Evolutionary conservation across 2,888 invertebrate genomes (phyloP).

Genomic region (Chromoteleia sp.): DNA sequence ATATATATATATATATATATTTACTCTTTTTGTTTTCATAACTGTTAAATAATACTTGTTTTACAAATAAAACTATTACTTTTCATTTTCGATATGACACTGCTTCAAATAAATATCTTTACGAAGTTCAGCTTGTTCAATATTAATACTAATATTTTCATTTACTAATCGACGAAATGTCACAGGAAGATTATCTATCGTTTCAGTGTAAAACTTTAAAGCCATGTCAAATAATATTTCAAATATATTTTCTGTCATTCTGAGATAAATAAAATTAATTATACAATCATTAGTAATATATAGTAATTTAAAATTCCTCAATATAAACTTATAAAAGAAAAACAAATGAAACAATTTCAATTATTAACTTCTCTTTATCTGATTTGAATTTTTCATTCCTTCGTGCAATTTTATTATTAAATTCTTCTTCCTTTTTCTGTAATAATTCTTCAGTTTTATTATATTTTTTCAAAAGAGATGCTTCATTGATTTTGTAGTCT

Average conservation of each 20-base stretch:
- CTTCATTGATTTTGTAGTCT: conserved; percentile 76
- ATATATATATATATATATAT: too few species aligned
- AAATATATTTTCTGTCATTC: conserved; percentile 79
- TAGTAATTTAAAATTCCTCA: not conserved
- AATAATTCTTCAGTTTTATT: conserved; percentile 69
- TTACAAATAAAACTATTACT: conserved; percentile 16
- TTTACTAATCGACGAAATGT: conserved; percentile 76
- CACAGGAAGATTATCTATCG: conserved; percentile 69
- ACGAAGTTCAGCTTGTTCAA: conserved; percentile 70
- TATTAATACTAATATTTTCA: conserved; percentile 78
- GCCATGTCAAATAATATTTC: conserved; percentile 73
- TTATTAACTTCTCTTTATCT: conserved; percentile 77
- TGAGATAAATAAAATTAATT: conserved; percentile 49
- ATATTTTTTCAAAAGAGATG: conserved; percentile 74
- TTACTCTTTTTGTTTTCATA: too few species aligned
- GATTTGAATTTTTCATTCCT: conserved; percentile 74
- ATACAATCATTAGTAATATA: not conserved
- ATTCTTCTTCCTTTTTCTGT: conserved; percentile 71
- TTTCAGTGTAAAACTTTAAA: conserved; percentile 75
- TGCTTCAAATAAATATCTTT: conserved; percentile 32
- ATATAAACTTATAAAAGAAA: too few species aligned
- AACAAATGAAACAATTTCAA: not conserved
- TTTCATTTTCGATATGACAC: conserved; percentile 14
- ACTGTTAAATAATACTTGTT: not conserved
- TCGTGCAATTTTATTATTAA: conserved; percentile 69